Evolutionary conservation across 1,140 invertebrate genomes (phyloP), one percentile per base, ranked within the genome.

Genomic region (Hermatobates lingyangjiaoensis): DNA sequence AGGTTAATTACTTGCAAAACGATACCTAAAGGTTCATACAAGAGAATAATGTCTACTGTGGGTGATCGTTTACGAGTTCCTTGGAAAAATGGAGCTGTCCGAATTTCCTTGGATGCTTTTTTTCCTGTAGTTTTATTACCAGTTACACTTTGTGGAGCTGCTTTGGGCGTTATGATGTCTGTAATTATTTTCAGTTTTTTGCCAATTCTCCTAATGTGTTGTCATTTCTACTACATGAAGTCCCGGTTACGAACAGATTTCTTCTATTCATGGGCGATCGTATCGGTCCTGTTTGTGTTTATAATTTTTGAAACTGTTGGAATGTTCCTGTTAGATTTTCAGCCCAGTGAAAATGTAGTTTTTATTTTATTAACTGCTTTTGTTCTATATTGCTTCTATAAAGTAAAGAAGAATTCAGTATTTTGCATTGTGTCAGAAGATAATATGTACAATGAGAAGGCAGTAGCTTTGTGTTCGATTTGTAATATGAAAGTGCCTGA

Each of bases 251-350:
- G 72, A 30, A 76, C 77, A 18, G 74, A 75, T 56, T 81, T 83
- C 61, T 82, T 80, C 61, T 66, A 75, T 53, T 69, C 74, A 38
- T 82, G 80, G 80, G 72, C 74, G 5, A 63, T 78, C 15, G 73
- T 73, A 21, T 80, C 80, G 24, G 66, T 74, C 24, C 53, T 75
- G 18, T 69, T 72, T 55, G 61, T 82, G 57, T 74, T 79, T 60
- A 57, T 75, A 10, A 68, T 81, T n/a, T 81, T 80, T 65, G 75
- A 81, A 62, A 58, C 74, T 23, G 66, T 65, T 52, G 73, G 80
- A 18, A 70, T 81, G 18, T 21, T 72, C 34, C 63, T 77, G 42
- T 61, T 80, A 44, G 75, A 81, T 62, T 79, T 83, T 53, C 66
- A 78, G 25, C 70, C 73, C 10, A 68, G 77, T 48, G 81, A 83